Percentiles rank a stretch among this genome's conserved stretches.
phyloP scores from a whole-genome alignment of 2,888 invertebrate genomes.

The Oscheius sp. region DNA sequence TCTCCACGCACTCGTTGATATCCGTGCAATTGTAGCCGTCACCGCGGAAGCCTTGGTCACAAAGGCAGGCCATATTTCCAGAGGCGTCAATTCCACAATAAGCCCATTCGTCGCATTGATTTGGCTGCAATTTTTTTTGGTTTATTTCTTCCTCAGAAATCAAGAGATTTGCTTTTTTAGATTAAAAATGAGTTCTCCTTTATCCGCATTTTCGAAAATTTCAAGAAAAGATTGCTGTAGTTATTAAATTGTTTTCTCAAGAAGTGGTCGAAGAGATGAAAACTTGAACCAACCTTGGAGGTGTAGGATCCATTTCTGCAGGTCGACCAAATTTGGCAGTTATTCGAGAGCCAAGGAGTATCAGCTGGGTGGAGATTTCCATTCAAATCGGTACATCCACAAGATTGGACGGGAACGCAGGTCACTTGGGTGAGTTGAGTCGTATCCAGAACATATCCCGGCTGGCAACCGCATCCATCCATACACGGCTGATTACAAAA shows the following conservation, averaged over 20 bases:
- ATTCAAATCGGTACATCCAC: slow-evolving; percentile 59
- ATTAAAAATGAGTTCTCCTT: too few species aligned
- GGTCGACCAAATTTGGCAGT: slow-evolving; percentile 49
- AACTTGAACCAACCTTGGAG: slow-evolving; percentile 38
- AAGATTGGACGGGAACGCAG: slow-evolving; percentile 46
- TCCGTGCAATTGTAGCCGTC: slow-evolving; percentile 55
- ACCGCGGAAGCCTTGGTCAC: slow-evolving; percentile 51
- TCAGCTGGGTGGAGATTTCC: slow-evolving; percentile 43
- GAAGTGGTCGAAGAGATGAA: too few species aligned
- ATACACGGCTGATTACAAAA: slow-evolving; percentile 28
- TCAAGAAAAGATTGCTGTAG: too few species aligned
- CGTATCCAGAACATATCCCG: slow-evolving; percentile 14
- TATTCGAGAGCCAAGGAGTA: slow-evolving; percentile 49
- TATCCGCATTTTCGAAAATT: too few species aligned
- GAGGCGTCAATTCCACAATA: slow-evolving; percentile 35
- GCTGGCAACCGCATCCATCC: slow-evolving; percentile 10
- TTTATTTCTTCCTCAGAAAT: not conserved
- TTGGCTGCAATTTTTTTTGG: slow-evolving; percentile 30
- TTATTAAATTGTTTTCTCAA: too few species aligned
- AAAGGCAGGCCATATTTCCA: slow-evolving; percentile 38
- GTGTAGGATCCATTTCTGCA: slow-evolving; percentile 56
- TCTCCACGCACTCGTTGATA: slow-evolving; percentile 54
- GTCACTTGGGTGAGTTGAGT: slow-evolving; percentile 10
- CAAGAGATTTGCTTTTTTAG: too few species aligned
- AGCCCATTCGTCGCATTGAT: slow-evolving; percentile 46